Evolutionary conservation across 2,888 invertebrate species (phyloP).

Genomic region (Rhagium mordax): DNA sequence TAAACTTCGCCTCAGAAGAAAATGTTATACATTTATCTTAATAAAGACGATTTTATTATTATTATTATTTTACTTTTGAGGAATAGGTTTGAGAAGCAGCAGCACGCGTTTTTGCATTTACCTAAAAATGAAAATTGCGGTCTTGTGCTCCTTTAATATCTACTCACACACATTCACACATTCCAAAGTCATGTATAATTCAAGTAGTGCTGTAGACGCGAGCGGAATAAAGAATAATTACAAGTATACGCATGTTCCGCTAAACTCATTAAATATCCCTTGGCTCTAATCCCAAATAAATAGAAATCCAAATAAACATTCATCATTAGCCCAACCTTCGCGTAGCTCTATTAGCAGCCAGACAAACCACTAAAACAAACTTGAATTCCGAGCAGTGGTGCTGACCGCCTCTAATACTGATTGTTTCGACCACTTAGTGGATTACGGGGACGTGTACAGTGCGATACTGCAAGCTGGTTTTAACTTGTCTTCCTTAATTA

Average conservation of each 20-base stretch:
- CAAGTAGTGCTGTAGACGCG: not conserved
- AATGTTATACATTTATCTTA: no score
- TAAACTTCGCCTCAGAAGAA: no score
- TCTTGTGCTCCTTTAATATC: no score
- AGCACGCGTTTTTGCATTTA: no score
- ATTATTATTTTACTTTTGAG: no score
- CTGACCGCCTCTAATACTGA: slow-evolving; percentile 48
- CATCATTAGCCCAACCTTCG: slow-evolving; percentile 42
- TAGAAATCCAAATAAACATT: slow-evolving; percentile 46
- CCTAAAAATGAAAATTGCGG: no score
- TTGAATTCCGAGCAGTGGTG: slow-evolving; percentile 31
- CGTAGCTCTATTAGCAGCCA: slow-evolving; percentile 45
- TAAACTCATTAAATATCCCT: slow-evolving; percentile 42
- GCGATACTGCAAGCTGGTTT: slow-evolving; percentile 27
- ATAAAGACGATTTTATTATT: no score
- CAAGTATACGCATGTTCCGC: slow-evolving; percentile 34
- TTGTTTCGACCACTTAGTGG: slow-evolving; percentile 53
- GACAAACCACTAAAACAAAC: slow-evolving; percentile 31
- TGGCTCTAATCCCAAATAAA: slow-evolving; percentile 41
- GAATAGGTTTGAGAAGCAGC: no score
- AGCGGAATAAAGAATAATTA: slow-evolving; percentile 36
- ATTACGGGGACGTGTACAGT: slow-evolving; percentile 41
- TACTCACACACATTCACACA: not conserved
- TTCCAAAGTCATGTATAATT: not conserved
- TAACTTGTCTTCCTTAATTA: slow-evolving; percentile 48